These are phyloP conservation scores for Lethenteron camtschaticum DNA, from an alignment of 2,113 vertebrate genomes.

Conservation along the genomic window DNA sequence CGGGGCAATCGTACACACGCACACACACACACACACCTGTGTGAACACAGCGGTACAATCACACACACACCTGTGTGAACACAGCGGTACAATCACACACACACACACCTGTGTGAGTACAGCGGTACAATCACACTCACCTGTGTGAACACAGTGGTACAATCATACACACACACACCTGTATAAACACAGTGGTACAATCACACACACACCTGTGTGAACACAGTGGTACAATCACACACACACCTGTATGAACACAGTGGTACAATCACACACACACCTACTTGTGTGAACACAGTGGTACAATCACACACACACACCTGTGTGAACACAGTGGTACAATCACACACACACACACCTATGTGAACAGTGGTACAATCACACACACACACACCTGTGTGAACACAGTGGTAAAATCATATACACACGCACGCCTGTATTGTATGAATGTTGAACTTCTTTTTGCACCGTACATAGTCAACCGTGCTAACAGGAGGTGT, in stretches of 20 bases:
- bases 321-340: not conserved
- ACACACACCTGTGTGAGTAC: not conserved
- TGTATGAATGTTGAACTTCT: not conserved
- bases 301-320: constrained; percentile 1
- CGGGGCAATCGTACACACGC: not conserved
- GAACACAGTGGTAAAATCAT: not conserved
- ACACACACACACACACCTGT: too few relatives aligned
- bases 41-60: not conserved
- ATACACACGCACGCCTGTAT: not conserved
- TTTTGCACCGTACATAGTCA: too few relatives aligned
- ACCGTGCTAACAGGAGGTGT: too few relatives aligned
- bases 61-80: not conserved
- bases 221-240: not conserved
- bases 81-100: not conserved
- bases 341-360: constrained; percentile 1
- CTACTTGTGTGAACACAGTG: not conserved
- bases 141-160: not conserved
- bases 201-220: not conserved
- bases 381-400: not conserved
- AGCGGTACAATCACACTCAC: not conserved
- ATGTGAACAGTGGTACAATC: not conserved
- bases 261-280: not conserved
- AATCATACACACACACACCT: not conserved
- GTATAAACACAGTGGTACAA: not conserved
- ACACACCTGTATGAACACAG: not conserved